These are phyloP conservation scores for Hydrozoanthus gracilis DNA, from an alignment of 92 coral and sea anemone genomes.

Conservation along the genomic window DNA sequence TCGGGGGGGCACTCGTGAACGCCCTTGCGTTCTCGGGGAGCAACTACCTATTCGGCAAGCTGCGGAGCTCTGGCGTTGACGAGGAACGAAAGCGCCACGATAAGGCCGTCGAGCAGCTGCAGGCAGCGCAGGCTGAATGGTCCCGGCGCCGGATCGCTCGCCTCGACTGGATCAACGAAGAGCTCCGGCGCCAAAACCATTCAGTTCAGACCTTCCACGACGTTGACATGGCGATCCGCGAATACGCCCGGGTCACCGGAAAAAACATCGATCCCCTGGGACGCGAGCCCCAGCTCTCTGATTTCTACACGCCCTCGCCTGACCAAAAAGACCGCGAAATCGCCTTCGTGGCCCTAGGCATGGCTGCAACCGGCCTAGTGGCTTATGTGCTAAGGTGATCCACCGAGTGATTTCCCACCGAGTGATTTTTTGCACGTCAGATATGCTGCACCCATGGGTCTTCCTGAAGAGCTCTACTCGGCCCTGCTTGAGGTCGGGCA, in stretches of 20 bases:
- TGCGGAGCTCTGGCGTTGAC: not conserved
- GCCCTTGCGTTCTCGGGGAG: not conserved
- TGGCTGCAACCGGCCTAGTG: constrained; percentile 25
- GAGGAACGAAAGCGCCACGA: constrained; percentile 43
- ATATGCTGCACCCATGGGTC: constrained; percentile 14
- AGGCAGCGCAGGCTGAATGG: not conserved
- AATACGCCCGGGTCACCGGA: not conserved
- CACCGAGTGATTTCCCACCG: too few species aligned
- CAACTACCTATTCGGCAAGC: not conserved
- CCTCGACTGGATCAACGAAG: not conserved
- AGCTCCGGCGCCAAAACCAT: not conserved
- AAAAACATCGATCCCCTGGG: not conserved
- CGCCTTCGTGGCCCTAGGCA: constrained; percentile 6
- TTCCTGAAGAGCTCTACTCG: constrained; percentile 14
- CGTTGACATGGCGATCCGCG: too few species aligned
- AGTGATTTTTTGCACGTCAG: too few species aligned
- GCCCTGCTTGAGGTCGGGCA: too few species aligned
- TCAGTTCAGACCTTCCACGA: not conserved
- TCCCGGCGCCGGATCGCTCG: not conserved
- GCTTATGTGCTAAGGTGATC: constrained; percentile 18
- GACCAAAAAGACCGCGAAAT: constrained; percentile 3
- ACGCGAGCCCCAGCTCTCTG: constrained; percentile 12
- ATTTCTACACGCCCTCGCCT: not conserved
- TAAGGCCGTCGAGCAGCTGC: not conserved
- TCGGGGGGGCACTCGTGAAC: not conserved